Conservation (phyloP, 2,113 vertebrate species). For the Nymphicus hollandicus region DNA sequence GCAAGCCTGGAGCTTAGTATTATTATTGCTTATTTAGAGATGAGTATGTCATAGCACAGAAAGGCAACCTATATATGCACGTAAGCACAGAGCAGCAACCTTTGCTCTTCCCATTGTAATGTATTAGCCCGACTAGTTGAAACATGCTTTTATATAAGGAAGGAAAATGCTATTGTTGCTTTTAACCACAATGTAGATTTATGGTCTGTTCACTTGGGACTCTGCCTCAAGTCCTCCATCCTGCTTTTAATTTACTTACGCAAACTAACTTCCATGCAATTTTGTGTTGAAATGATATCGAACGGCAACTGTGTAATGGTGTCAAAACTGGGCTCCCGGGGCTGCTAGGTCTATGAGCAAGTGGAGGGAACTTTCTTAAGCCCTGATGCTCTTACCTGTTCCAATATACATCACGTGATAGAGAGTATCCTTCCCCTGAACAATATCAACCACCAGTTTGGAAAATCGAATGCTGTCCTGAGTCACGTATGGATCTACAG, state of each 20-base stretch:
- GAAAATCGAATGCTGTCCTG: constrained; percentile 95
- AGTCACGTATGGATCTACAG: constrained; percentile 89
- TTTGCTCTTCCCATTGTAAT: background rate
- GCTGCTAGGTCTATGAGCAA: background rate
- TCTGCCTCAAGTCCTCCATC: background rate
- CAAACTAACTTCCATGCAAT: background rate
- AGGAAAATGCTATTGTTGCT: background rate
- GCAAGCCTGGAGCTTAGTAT: background rate
- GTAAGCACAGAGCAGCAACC: background rate
- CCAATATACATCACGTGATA: constrained; percentile 97
- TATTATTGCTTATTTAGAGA: background rate
- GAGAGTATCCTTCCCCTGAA: constrained; percentile 93
- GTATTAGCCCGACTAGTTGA: background rate
- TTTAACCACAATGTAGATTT: constrained; percentile 2
- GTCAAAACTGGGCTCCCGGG: background rate
- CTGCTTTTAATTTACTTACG: constrained; percentile 1
- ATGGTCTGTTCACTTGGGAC: background rate
- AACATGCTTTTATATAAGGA: background rate
- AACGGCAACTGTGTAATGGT: background rate
- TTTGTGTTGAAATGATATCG: background rate
- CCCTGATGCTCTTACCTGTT: constrained; percentile 80
- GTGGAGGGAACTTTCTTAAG: background rate
- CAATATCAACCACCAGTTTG: constrained; percentile 93
- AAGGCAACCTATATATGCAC: background rate
- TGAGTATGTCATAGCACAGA: background rate